Percentiles rank a stretch among this genome's conserved stretches.
These are phyloP conservation scores for Abrostola triplasia DNA, from an alignment of 2,888 invertebrate genomes.

Conservation along the genomic window DNA sequence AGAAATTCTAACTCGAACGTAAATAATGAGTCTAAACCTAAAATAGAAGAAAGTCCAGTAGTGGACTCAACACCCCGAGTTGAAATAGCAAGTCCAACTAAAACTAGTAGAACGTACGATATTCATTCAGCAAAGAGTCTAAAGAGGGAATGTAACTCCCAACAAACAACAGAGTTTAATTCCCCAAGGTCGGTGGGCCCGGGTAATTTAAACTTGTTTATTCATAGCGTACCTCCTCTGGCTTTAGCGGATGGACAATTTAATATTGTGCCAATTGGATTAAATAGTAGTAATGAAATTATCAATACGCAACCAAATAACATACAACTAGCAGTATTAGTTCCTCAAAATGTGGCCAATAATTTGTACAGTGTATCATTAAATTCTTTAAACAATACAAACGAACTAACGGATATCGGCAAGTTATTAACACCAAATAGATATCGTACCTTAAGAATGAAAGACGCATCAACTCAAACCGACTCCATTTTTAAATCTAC, in stretches of 20 bases:
- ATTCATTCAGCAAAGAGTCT: constrained; percentile 79
- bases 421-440: constrained; percentile 83
- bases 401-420: constrained; percentile 71
- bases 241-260: constrained; percentile 80
- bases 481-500: constrained; percentile 78
- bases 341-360: constrained; percentile 85
- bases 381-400: constrained; percentile 75
- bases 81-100: constrained; percentile 75
- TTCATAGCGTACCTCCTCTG: constrained; percentile 82
- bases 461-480: constrained; percentile 92
- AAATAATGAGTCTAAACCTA: constrained; percentile 62
- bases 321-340: constrained; percentile 89
- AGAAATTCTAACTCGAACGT: constrained; percentile 62
- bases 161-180: constrained; percentile 80
- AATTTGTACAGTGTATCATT: constrained; percentile 82
- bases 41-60: constrained; percentile 59
- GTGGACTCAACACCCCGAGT: constrained; percentile 59
- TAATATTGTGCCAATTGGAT: constrained; percentile 82
- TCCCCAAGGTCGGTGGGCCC: constrained; percentile 80
- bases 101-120: constrained; percentile 81
- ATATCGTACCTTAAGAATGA: constrained; percentile 83
- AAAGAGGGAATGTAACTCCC: constrained; percentile 77
- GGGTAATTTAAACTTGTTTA: constrained; percentile 81
- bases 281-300: constrained; percentile 77
- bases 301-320: constrained; percentile 81